Percentiles rank a stretch among this genome's conserved stretches.
Conservation (phyloP, 2,113 vertebrate genomes). For the Megaceryle maxima region DNA sequence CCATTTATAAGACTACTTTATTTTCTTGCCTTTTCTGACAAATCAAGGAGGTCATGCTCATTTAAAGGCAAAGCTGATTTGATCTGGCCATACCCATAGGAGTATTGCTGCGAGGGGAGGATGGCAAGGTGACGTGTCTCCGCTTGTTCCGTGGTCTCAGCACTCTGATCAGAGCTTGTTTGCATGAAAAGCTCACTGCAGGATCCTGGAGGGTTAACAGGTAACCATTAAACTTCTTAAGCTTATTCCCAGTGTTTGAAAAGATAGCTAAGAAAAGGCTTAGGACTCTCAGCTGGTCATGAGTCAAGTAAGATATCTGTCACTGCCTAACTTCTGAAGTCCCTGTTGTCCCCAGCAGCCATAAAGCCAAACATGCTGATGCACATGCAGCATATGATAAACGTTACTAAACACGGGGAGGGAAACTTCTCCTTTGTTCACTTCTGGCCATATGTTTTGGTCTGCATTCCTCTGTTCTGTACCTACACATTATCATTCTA, state of each 20-base stretch:
- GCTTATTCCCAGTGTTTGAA: neutral
- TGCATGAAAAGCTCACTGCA: conserved; percentile 97
- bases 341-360: neutral
- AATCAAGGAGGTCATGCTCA: neutral
- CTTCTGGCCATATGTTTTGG: neutral
- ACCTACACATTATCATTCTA: neutral
- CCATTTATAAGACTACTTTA: neutral
- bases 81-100: conserved; percentile 86
- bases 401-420: neutral
- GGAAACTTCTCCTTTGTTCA: neutral
- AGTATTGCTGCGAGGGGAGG: conserved; percentile 97
- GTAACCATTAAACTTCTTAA: neutral
- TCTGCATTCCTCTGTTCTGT: neutral
- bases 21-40: neutral
- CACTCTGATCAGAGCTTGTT: conserved; percentile 96
- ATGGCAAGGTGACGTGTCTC: conserved; percentile 93
- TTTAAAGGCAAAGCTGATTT: neutral
- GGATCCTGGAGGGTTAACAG: conserved; percentile 82
- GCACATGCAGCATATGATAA: neutral
- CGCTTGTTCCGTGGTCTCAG: conserved; percentile 94
- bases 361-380: neutral
- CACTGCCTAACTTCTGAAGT: neutral
- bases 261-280: neutral
- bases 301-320: neutral
- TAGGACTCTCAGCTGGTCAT: neutral